phyloP scores from a whole-genome alignment of 1,140 invertebrate species.

The Rhopalosiphum padi region DNA sequence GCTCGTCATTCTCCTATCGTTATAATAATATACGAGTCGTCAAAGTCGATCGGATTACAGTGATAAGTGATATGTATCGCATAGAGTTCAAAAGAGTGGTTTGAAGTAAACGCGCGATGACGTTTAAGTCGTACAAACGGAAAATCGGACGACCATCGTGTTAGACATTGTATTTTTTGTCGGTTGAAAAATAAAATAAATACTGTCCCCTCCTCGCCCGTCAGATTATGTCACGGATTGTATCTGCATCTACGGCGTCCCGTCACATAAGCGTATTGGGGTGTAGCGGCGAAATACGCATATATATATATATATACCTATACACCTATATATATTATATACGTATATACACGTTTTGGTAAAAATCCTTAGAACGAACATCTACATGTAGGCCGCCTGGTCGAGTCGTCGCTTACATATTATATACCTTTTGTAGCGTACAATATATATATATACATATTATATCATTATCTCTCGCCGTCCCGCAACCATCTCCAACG shows the following conservation, averaged over 20 bases:
- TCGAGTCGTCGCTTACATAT: not conserved
- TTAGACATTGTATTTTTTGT: too few relatives aligned
- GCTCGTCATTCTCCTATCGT: too few relatives aligned
- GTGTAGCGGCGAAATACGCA: not conserved
- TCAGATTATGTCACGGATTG: not conserved
- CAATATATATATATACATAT: not conserved
- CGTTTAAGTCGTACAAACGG: too few relatives aligned
- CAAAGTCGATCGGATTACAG: too few relatives aligned
- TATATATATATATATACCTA: not conserved
- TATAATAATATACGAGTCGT: too few relatives aligned
- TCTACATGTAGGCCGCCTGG: not conserved
- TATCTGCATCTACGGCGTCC: not conserved
- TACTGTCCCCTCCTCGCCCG: too few relatives aligned
- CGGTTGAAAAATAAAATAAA: too few relatives aligned
- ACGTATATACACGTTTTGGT: too few relatives aligned
- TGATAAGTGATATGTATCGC: too few relatives aligned
- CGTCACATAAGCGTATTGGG: not conserved
- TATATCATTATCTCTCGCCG: not conserved
- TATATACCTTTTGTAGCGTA: not conserved
- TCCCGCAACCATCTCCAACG: not conserved
- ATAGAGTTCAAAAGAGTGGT: too few relatives aligned
- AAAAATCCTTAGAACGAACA: not conserved
- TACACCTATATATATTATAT: not conserved
- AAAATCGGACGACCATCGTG: too few relatives aligned
- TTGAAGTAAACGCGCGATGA: too few relatives aligned